Evolutionary conservation across 2,888 invertebrate species (phyloP).

Genomic region (Diogma glabrata): DNA sequence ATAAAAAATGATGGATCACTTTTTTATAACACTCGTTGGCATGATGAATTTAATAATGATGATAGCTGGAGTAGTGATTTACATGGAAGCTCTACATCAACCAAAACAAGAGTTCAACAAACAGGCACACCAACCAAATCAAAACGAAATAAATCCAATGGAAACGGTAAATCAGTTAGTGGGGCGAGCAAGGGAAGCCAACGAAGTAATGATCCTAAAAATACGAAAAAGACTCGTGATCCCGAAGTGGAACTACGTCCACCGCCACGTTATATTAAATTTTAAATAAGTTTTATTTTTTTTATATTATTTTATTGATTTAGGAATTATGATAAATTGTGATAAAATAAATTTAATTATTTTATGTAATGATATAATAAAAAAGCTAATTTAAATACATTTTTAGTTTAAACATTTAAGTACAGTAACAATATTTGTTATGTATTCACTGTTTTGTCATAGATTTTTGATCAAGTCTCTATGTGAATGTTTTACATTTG

Average conservation of each 20-base stretch:
- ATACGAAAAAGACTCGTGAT: neutral
- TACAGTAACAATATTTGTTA: too few species aligned
- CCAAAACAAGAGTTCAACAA: neutral
- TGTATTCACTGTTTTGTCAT: too few species aligned
- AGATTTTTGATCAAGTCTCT: too few species aligned
- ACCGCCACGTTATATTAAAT: slow-evolving; percentile 7
- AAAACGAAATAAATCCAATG: neutral
- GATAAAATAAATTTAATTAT: too few species aligned
- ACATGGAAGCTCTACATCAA: neutral
- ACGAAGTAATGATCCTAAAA: neutral
- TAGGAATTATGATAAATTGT: too few species aligned
- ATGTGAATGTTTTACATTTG: too few species aligned
- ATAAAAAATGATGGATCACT: neutral
- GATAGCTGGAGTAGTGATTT: too few species aligned
- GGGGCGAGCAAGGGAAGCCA: neutral
- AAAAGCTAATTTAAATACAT: too few species aligned
- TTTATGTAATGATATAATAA: too few species aligned
- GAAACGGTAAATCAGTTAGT: neutral
- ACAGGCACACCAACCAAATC: slow-evolving; percentile 1
- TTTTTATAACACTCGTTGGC: neutral
- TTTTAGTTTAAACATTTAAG: too few species aligned
- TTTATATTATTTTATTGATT: too few species aligned
- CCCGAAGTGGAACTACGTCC: neutral
- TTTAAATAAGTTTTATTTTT: too few species aligned
- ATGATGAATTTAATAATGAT: slow-evolving; percentile 1